Conservation (phyloP, 1,140 invertebrate genomes). For the Aporrectodea caliginosa region DNA sequence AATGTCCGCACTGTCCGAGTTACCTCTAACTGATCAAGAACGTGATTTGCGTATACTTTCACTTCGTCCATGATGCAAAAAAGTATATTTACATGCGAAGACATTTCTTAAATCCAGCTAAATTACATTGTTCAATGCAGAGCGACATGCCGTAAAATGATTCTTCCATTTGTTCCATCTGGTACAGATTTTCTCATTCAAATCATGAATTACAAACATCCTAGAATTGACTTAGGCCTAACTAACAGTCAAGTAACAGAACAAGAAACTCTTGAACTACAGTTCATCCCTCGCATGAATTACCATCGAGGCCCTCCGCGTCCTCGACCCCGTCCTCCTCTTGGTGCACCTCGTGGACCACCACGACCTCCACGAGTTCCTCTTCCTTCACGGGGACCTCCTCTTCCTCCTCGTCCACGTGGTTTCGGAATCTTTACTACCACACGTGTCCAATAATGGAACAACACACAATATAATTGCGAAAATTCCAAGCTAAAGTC, state of each 20-base stretch:
- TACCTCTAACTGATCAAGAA: too few relatives aligned
- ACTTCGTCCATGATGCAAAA: too few relatives aligned
- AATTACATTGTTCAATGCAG: too few relatives aligned
- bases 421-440: conserved; percentile 92
- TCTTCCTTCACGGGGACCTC: conserved; percentile 48
- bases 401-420: conserved; percentile 36
- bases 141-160: too few relatives aligned
- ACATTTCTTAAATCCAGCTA: too few relatives aligned
- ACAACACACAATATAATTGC: conserved; percentile 96
- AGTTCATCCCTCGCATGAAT: neutral
- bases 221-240: neutral
- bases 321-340: conserved; percentile 44
- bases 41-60: too few relatives aligned
- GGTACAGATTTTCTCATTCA: neutral
- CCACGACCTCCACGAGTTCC: conserved; percentile 45
- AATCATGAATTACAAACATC: too few relatives aligned
- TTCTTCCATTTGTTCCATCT: too few relatives aligned
- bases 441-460: conserved; percentile 90
- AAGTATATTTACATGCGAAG: too few relatives aligned
- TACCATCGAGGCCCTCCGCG: conserved; percentile 37
- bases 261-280: neutral
- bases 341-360: conserved; percentile 42
- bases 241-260: neutral
- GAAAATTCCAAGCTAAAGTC: conserved; percentile 88
- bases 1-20: too few relatives aligned